Percentiles rank a stretch among this genome's conserved stretches.
phyloP scores from a whole-genome alignment of 1,140 invertebrate genomes.

The Pogonognathellus flavescens region DNA sequence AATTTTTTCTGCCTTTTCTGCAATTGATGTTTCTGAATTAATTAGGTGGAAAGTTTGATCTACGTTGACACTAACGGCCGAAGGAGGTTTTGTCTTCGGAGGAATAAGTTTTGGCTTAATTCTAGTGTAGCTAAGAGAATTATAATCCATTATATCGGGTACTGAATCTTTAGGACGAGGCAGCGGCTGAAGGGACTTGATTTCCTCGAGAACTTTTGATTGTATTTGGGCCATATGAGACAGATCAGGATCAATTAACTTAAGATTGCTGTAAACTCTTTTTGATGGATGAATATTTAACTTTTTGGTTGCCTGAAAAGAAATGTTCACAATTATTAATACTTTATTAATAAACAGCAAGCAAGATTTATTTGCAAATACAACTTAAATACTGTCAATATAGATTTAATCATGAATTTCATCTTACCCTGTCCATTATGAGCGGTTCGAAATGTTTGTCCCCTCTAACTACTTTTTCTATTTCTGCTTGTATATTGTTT shows the following conservation, averaged over 20 bases:
- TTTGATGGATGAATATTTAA: conserved; percentile 27
- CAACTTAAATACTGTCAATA: neutral
- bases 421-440: conserved; percentile 40
- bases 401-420: neutral
- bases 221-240: conserved; percentile 4
- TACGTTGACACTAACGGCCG: conserved; percentile 10
- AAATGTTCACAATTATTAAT: neutral
- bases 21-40: neutral
- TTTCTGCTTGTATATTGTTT: conserved; percentile 37
- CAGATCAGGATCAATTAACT: conserved; percentile 25
- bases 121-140: conserved; percentile 28
- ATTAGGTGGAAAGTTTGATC: conserved; percentile 48
- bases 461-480: conserved; percentile 42
- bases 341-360: neutral
- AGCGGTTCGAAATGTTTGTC: conserved; percentile 51
- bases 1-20: conserved; percentile 8
- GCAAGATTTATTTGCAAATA: neutral
- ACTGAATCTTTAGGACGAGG: conserved; percentile 42
- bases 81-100: conserved; percentile 1
- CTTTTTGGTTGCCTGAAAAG: conserved; percentile 39
- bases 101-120: conserved; percentile 33
- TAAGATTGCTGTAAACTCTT: conserved; percentile 50
- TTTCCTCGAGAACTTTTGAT: conserved; percentile 32
- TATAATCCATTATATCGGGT: conserved; percentile 53
- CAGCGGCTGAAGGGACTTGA: conserved; percentile 21